These are phyloP conservation scores for Dasysyrphus tricinctus DNA, from an alignment of 2,888 invertebrate species.

Conservation along the genomic window DNA sequence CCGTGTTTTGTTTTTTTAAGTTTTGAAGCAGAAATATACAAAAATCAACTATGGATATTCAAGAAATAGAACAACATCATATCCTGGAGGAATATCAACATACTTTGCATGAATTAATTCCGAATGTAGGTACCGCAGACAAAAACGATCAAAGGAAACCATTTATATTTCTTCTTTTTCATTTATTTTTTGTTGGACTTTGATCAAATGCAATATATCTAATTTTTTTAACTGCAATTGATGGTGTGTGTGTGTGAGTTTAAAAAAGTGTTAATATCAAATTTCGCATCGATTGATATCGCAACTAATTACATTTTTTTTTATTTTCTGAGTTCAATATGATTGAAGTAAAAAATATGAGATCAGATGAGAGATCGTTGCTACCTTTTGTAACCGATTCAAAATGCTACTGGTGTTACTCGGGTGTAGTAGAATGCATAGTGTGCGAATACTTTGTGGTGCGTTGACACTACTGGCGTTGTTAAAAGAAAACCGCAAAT, in stretches of 20 bases:
- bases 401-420: constrained; percentile 66
- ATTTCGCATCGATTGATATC: constrained; percentile 44
- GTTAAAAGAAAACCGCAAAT: constrained; percentile 52
- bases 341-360: constrained; percentile 38
- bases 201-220: constrained; percentile 47
- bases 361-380: constrained; percentile 45
- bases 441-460: constrained; percentile 68
- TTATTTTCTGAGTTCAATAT: constrained; percentile 39
- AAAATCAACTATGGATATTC: constrained; percentile 78
- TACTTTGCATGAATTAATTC: constrained; percentile 80
- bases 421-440: constrained; percentile 44
- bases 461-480: constrained; percentile 65
- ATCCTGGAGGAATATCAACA: constrained; percentile 80
- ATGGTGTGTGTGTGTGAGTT: neutral
- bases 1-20: constrained; percentile 29
- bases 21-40: neutral
- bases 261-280: constrained; percentile 35
- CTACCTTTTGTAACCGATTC: constrained; percentile 19
- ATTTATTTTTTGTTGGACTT: constrained; percentile 24
- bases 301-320: constrained; percentile 17
- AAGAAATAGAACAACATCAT: constrained; percentile 80
- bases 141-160: neutral
- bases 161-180: neutral
- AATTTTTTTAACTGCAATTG: constrained; percentile 46
- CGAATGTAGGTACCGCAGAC: constrained; percentile 79